Evolutionary conservation across 1,140 invertebrate genomes (phyloP).

Genomic region (Calosoma granatense): DNA sequence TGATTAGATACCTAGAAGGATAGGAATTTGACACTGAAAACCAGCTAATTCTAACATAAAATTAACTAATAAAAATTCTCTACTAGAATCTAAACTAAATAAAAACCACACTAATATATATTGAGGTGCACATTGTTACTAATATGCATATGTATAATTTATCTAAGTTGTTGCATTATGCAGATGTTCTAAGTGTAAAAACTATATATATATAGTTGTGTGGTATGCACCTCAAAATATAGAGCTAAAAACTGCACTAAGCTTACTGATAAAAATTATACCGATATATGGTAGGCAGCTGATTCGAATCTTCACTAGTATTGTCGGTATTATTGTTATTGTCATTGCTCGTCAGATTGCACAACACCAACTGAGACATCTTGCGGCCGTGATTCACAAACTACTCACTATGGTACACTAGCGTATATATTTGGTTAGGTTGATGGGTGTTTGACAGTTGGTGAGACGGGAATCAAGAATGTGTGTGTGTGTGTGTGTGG

Average conservation of each 20-base stretch:
- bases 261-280: slow-evolving; percentile 34
- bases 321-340: slow-evolving; percentile 62
- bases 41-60: not conserved
- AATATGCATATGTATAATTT: not conserved
- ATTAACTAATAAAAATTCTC: not conserved
- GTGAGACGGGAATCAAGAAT: no score
- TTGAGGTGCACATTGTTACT: not conserved
- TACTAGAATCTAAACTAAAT: not conserved
- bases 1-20: no score
- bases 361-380: slow-evolving; percentile 38
- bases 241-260: not conserved
- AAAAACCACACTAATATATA: not conserved
- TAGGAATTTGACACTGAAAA: no score
- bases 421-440: not conserved
- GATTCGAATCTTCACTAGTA: slow-evolving; percentile 67
- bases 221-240: slow-evolving; percentile 10
- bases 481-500: no score
- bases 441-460: no score
- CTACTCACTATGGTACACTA: not conserved
- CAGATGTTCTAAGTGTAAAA: not conserved
- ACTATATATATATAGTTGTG: not conserved
- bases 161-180: slow-evolving; percentile 6
- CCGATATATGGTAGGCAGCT: slow-evolving; percentile 73
- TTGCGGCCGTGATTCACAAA: slow-evolving; percentile 7
- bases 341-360: slow-evolving; percentile 44